Percentiles rank a stretch among this genome's conserved stretches.
These are phyloP conservation scores for Desmodus rotundus DNA, from an alignment of 2,113 vertebrate species.

Conservation along the genomic window DNA sequence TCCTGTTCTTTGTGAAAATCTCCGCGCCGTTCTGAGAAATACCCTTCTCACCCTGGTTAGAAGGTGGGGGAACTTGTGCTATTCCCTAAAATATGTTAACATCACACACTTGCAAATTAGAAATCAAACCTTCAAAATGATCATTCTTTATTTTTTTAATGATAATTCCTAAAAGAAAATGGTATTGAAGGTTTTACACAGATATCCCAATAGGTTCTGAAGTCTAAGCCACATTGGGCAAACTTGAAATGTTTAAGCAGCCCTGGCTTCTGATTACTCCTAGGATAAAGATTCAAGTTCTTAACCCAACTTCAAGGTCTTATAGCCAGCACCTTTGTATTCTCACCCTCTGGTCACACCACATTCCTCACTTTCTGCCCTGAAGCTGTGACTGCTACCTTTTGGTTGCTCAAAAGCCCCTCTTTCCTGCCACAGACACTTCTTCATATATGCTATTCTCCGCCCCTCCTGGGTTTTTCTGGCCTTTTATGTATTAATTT, in stretches of 20 bases:
- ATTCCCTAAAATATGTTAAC: background rate
- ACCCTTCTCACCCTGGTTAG: background rate
- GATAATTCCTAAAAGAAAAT: background rate
- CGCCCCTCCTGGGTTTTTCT: background rate
- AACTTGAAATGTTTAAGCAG: background rate
- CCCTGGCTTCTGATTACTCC: background rate
- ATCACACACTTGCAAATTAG: background rate
- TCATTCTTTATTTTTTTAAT: background rate
- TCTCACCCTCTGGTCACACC: background rate
- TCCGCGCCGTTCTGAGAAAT: background rate
- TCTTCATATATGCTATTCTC: background rate
- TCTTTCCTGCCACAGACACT: background rate
- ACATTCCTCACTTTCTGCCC: background rate
- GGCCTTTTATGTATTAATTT: background rate
- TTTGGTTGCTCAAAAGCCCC: background rate
- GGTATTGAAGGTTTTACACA: background rate
- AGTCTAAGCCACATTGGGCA: background rate
- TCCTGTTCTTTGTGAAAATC: background rate
- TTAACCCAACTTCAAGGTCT: background rate
- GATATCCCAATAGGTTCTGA: background rate
- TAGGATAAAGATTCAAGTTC: background rate
- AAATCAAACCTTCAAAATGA: conserved; percentile 10
- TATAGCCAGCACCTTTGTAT: background rate
- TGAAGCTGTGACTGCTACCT: background rate
- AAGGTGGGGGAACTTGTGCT: background rate